Conservation (phyloP, 2,113 vertebrate genomes). For the Cyprinus carpio region DNA sequence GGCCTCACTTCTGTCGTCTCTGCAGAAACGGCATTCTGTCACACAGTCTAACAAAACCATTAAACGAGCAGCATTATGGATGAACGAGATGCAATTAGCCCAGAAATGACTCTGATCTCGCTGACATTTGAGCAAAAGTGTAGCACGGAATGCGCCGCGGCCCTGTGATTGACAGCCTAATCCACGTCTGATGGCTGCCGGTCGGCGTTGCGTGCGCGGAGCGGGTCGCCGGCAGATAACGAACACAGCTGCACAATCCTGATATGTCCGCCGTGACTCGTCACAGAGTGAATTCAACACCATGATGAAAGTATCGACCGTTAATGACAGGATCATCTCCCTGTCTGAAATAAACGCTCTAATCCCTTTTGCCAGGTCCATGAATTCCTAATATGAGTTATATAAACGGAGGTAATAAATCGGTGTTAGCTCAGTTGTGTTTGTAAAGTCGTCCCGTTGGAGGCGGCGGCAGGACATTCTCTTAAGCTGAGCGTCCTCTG, state of each 20-base stretch:
- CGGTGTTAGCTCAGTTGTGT: conserved; percentile 99
- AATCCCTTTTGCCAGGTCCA: conserved; percentile 99
- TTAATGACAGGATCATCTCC: conserved; percentile 99
- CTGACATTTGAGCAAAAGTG: conserved; percentile 99
- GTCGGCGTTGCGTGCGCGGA: conserved; percentile 89
- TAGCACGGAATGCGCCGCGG: conserved; percentile 93
- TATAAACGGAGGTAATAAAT: conserved; percentile 99
- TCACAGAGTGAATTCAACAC: conserved; percentile 98
- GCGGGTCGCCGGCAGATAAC: conserved; percentile 94
- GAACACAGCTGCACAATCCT: conserved; percentile 97
- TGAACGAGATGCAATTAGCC: conserved; percentile 99
- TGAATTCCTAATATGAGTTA: conserved; percentile 99
- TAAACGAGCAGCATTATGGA: conserved; percentile 96
- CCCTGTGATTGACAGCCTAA: conserved; percentile 98
- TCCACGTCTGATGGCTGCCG: conserved; percentile 96
- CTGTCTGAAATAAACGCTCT: conserved; percentile 99
- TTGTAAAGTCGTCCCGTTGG: conserved; percentile 94
- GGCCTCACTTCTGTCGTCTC: conserved; percentile 68
- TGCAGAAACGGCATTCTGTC: conserved; percentile 77
- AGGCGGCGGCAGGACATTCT: conserved; percentile 91
- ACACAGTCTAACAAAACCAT: conserved; percentile 95
- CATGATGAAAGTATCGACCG: conserved; percentile 99
- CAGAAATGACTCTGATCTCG: conserved; percentile 99
- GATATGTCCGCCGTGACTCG: conserved; percentile 97
- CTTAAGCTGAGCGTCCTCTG: conserved; percentile 90